These are phyloP conservation scores for Carposina sasakii DNA, from an alignment of 1,140 invertebrate genomes.

Conservation along the genomic window DNA sequence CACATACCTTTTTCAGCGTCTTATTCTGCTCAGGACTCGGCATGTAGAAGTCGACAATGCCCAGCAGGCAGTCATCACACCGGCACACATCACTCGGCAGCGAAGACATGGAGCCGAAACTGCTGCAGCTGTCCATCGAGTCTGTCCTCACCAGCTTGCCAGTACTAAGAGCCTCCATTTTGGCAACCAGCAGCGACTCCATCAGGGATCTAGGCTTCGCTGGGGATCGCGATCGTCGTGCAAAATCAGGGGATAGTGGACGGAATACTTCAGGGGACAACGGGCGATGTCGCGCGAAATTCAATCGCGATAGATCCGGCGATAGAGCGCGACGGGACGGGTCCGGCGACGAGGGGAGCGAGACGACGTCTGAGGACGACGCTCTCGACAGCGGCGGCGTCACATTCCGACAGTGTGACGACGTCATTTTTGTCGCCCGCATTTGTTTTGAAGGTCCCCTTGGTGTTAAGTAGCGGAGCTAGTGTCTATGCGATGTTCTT, in stretches of 20 bases:
- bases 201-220: constrained; percentile 79
- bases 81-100: constrained; percentile 81
- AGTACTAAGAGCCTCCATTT: constrained; percentile 78
- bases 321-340: constrained; percentile 28
- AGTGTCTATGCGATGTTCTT: too few relatives aligned
- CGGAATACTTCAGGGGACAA: constrained; percentile 24
- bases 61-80: constrained; percentile 87
- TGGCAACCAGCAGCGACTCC: constrained; percentile 83
- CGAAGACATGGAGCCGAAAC: constrained; percentile 79
- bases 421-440: constrained; percentile 65
- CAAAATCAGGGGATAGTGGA: constrained; percentile 51
- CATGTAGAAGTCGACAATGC: constrained; percentile 83
- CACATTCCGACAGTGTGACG: constrained; percentile 61
- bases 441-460: too few relatives aligned
- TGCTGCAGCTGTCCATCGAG: constrained; percentile 84
- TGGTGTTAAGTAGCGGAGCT: too few relatives aligned
- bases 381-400: constrained; percentile 58
- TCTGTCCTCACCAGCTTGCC: constrained; percentile 79
- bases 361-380: constrained; percentile 42
- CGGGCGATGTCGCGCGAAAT: constrained; percentile 28
- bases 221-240: constrained; percentile 59
- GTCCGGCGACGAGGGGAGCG: constrained; percentile 31
- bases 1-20: constrained; percentile 79
- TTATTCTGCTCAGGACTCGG: constrained; percentile 73
- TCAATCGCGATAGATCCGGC: constrained; percentile 33